A percentile compares a stretch with the other conserved stretches of the same genome.
These are phyloP conservation scores for Eupithecia subumbrata DNA, from an alignment of 2,888 invertebrate species.

Conservation along the genomic window DNA sequence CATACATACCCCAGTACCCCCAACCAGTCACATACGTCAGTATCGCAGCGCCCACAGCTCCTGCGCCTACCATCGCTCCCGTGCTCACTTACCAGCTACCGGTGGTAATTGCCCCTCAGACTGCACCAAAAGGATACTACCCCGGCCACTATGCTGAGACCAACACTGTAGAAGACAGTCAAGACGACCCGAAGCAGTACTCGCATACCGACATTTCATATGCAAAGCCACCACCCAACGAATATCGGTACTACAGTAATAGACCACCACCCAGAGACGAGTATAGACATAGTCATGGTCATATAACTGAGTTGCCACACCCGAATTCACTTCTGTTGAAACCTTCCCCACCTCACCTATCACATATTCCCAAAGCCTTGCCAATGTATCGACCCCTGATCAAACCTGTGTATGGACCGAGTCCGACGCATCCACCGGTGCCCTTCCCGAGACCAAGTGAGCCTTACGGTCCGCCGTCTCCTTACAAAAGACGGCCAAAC, in stretches of 20 bases:
- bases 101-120: constrained; percentile 59
- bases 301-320: constrained; percentile 65
- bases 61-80: constrained; percentile 61
- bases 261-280: constrained; percentile 65
- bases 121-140: constrained; percentile 61
- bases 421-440: constrained; percentile 50
- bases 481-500: constrained; percentile 69
- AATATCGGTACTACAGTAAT: constrained; percentile 69
- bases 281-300: constrained; percentile 55
- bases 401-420: constrained; percentile 68
- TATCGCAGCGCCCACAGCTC: constrained; percentile 60
- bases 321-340: constrained; percentile 70
- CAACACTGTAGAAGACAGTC: constrained; percentile 62
- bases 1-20: constrained; percentile 62
- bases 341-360: constrained; percentile 63
- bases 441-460: constrained; percentile 62
- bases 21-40: constrained; percentile 62
- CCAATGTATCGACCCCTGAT: constrained; percentile 69
- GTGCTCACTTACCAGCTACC: constrained; percentile 68
- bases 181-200: constrained; percentile 61
- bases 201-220: constrained; percentile 62
- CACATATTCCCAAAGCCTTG: constrained; percentile 73
- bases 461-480: constrained; percentile 52
- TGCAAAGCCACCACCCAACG: constrained; percentile 50
- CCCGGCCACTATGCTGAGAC: constrained; percentile 61